These are phyloP conservation scores for Sakesphorus luctuosus DNA, from an alignment of 2,113 vertebrate species.

Conservation along the genomic window DNA sequence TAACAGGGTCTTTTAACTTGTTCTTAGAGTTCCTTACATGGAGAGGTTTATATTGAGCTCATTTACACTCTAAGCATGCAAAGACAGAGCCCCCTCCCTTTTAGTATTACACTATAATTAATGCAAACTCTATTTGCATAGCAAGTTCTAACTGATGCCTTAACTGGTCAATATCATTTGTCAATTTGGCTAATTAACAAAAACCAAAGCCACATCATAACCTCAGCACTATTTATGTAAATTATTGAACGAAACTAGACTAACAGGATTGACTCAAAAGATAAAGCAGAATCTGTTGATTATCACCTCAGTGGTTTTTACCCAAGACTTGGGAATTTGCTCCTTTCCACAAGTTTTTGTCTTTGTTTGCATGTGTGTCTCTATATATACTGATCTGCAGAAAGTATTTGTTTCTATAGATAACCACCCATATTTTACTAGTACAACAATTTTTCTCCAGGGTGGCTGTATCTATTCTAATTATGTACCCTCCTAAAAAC, in stretches of 20 bases:
- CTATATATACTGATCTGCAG: background rate
- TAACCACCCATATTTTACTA: background rate
- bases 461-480: background rate
- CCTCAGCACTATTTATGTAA: background rate
- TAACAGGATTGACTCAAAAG: background rate
- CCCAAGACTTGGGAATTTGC: background rate
- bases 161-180: background rate
- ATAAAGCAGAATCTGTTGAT: background rate
- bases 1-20: background rate
- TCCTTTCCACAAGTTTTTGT: background rate
- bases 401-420: background rate
- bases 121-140: background rate
- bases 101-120: background rate
- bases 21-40: background rate
- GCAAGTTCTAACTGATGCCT: background rate
- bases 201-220: background rate
- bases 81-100: background rate
- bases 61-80: background rate
- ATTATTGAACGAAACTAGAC: background rate
- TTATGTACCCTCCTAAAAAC: background rate
- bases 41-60: background rate
- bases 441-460: background rate
- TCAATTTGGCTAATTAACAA: background rate
- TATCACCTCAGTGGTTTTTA: background rate
- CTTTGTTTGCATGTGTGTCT: accelerated